phyloP scores from a whole-genome alignment of 2,797 vertebrate genomes.

The Odontamblyopus rebecca region DNA sequence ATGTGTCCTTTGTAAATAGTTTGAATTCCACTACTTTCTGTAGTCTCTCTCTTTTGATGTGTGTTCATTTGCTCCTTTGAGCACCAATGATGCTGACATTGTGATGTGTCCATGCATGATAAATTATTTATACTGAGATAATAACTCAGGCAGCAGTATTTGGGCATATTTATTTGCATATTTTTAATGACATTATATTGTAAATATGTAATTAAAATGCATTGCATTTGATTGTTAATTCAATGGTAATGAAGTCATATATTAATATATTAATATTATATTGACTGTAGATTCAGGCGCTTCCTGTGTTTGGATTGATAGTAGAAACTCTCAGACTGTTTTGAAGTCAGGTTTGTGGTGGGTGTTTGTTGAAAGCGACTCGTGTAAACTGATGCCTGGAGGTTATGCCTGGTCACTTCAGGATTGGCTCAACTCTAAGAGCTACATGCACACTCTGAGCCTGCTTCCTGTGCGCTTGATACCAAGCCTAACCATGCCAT shows the following conservation, averaged over 20 bases:
- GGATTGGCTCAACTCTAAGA: slow-evolving; percentile 46
- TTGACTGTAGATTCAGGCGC: slow-evolving; percentile 13
- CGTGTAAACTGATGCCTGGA: slow-evolving; percentile 55
- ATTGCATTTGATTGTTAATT: neutral
- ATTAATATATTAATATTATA: too few species aligned
- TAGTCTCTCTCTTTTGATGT: slow-evolving; percentile 54
- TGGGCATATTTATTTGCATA: neutral
- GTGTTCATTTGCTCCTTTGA: slow-evolving; percentile 47
- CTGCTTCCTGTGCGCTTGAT: slow-evolving; percentile 5
- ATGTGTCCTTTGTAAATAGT: slow-evolving; percentile 62
- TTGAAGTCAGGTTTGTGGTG: slow-evolving; percentile 37
- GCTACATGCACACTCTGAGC: slow-evolving; percentile 33
- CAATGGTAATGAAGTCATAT: neutral
- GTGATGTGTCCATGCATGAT: too few species aligned
- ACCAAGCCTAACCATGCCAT: slow-evolving; percentile 20
- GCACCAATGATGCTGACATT: slow-evolving; percentile 13
- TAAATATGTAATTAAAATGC: neutral
- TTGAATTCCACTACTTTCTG: slow-evolving; percentile 65
- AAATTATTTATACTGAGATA: too few species aligned
- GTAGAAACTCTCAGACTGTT: slow-evolving; percentile 27
- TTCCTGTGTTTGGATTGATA: slow-evolving; percentile 23
- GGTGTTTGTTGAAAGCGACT: slow-evolving; percentile 50
- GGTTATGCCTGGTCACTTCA: slow-evolving; percentile 43
- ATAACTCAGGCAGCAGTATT: neutral
- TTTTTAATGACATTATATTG: neutral